Conservation (phyloP, 1,140 invertebrate species). For the Psilanteris sp. region DNA sequence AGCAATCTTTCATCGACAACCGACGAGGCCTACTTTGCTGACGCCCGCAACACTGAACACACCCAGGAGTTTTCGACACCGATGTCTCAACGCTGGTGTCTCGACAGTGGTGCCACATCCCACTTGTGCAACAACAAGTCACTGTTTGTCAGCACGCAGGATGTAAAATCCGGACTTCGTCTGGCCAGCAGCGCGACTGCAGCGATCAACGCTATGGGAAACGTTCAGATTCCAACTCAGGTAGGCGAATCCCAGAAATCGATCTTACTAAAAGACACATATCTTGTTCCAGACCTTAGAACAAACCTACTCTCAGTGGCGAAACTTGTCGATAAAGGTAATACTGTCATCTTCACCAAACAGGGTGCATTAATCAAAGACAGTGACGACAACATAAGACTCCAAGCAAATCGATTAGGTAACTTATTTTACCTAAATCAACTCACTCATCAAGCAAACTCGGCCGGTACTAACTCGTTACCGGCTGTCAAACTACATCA, state of each 20-base stretch:
- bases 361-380: not conserved
- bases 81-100: no score
- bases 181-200: slow-evolving; percentile 10
- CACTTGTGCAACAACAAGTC: slow-evolving; percentile 23
- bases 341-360: slow-evolving; percentile 1
- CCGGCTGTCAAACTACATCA: not conserved
- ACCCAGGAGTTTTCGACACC: no score
- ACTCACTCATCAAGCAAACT: not conserved
- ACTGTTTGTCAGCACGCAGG: not conserved
- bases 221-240: slow-evolving; percentile 8
- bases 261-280: slow-evolving; percentile 5
- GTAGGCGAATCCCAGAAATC: not conserved
- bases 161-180: not conserved
- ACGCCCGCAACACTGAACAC: no score
- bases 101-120: slow-evolving; percentile 30
- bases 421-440: slow-evolving; percentile 2
- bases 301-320: slow-evolving; percentile 31
- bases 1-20: not conserved
- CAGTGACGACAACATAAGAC: not conserved
- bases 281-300: slow-evolving; percentile 31
- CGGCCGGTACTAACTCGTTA: not conserved
- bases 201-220: not conserved
- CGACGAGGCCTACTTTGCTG: slow-evolving; percentile 3
- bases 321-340: slow-evolving; percentile 12
- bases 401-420: not conserved